Evolutionary conservation across 2,888 invertebrate genomes (phyloP), one percentile per base, ranked within the genome.

Genomic region (Luffia ferchaultella): DNA sequence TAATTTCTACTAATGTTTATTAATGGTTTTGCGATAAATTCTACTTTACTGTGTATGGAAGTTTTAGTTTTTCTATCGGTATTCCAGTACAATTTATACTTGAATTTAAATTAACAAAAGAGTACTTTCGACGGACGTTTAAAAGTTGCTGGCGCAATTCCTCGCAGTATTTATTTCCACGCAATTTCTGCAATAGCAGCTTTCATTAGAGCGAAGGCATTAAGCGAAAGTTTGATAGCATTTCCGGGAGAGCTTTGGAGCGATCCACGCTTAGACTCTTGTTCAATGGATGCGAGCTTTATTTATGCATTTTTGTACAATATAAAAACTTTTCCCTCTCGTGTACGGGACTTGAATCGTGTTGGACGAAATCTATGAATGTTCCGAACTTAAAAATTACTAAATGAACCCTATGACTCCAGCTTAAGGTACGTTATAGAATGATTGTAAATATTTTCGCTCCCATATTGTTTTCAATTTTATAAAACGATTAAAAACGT

Each of bases 161-260:
- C 64, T 65, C 63, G 58, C 64, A 62, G 62, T 71, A 69, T 75
- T 76, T 73, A 74, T 73, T 73, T 73, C 67, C 67, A 71, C 70
- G 68, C 71, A 73, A 73, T 77, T 71, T 73, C 67, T 65, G 60
- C 62, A 61, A 64, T 67, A 61, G 67, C 62, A 65, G 70, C 68
- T 73, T 76, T 70, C 70, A 71, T 73, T 73, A 69, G 68, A 60
- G 68, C 70, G 66, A 48, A 53, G 55, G 59, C 57, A 59, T 60
- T 61, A 59, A 63, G 53, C 55, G 62, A 70, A 75, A 77, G 65
- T 50, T 54, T 52, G 45, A 52, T 50, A 52, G 46, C 49, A 45
- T 47, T 48, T 16, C 41, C 18, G 42, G 44, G 16, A 40, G 18
- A 41, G 42, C 43, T 42, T 42, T 30, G 19, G 30, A 17, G 30